Conservation (phyloP, 1,140 invertebrate genomes). For the Drosophila chauvacae region DNA sequence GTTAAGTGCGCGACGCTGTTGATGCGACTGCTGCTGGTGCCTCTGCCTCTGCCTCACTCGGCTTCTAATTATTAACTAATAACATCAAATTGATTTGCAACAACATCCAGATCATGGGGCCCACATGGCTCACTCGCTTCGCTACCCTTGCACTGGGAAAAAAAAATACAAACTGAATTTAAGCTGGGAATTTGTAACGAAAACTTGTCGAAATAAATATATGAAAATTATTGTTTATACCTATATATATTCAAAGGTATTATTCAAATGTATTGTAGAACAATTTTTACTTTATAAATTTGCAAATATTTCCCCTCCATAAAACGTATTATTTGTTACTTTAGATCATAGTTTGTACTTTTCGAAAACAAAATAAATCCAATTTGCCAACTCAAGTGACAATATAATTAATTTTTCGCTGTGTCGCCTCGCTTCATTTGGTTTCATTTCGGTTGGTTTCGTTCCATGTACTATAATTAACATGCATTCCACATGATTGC, state of each 20-base stretch:
- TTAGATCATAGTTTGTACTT: neutral
- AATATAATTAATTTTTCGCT: conserved; percentile 10
- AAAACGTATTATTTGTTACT: neutral
- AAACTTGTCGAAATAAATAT: neutral
- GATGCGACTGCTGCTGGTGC: conserved; percentile 32
- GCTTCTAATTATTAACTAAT: conserved; percentile 81
- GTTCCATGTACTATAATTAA: conserved; percentile 69
- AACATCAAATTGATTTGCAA: conserved; percentile 83
- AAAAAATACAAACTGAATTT: neutral
- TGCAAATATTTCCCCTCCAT: neutral
- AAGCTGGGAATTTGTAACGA: neutral
- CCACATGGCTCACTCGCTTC: conserved; percentile 33
- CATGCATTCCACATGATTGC: conserved; percentile 82
- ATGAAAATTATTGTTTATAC: neutral
- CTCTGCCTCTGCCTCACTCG: conserved; percentile 27
- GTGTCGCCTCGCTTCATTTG: conserved; percentile 32
- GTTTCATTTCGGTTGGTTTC: conserved; percentile 46
- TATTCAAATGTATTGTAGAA: no score
- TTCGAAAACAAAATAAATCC: no score
- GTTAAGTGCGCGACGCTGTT: conserved; percentile 66
- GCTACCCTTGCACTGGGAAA: conserved; percentile 10
- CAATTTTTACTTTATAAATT: neutral
- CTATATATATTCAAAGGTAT: neutral
- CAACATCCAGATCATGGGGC: conserved; percentile 57
- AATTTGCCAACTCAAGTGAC: neutral